Evolutionary conservation across 2,113 vertebrate species (phyloP).

Genomic region (Stomatorhinus ivindoensis): DNA sequence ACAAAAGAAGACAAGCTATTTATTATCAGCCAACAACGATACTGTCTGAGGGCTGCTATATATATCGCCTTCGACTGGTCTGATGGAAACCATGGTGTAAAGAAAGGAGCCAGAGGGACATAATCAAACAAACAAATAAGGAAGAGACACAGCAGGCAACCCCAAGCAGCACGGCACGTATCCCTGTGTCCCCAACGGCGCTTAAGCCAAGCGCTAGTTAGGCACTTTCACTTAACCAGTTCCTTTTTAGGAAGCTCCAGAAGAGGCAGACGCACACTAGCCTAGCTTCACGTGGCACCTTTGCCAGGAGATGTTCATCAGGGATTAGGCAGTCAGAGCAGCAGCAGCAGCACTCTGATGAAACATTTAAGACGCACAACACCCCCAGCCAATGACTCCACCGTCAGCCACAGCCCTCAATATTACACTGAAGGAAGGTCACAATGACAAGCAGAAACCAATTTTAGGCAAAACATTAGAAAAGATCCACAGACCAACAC

Average conservation of each 20-base stretch:
- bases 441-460: background rate
- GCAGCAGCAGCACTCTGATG: background rate
- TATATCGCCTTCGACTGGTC: background rate
- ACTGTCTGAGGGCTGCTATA: background rate
- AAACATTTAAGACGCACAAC: background rate
- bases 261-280: background rate
- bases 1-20: background rate
- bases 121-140: background rate
- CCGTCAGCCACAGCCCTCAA: background rate
- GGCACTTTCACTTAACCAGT: background rate
- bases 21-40: background rate
- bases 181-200: background rate
- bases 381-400: background rate
- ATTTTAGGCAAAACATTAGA: background rate
- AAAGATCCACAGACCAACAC: background rate
- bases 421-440: background rate
- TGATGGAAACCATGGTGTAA: background rate
- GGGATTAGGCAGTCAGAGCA: background rate
- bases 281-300: background rate
- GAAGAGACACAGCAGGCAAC: background rate
- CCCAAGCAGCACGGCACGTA: background rate
- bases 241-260: background rate
- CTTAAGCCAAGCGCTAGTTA: background rate
- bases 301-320: background rate
- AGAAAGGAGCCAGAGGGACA: background rate